Base-by-base conservation (phyloP, 2,113 vertebrate genomes). In the Hemicordylus capensis region DNA sequence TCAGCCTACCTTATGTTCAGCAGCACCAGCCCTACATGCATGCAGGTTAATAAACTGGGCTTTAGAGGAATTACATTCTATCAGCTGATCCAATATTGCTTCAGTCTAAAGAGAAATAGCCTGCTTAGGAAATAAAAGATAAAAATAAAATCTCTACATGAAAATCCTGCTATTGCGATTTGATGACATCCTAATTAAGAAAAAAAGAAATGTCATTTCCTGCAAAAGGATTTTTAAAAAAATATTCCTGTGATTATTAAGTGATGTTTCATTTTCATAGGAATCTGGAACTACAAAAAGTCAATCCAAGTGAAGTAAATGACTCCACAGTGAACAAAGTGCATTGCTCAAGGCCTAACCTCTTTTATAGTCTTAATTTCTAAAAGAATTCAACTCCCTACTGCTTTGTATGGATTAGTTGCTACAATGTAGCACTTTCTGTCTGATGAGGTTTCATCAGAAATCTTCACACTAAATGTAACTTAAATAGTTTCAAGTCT, bases 391-490 rank as follows among this genome's bases (percentile, higher is more conserved):
- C 80, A 6, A 22, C 56, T 39, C 61, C 24, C 75, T 44, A 8
- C 34, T 46, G 26, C 17, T 76, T 67, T 42, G 37, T 44, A 51
- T 72, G 84, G 76, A 44, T 84, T 54, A 54, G 61, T 9, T 84
- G 61, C 83, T 70, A 76, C 63, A 67, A 11, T 54, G 46, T 63
- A 67, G 24, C 17, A 20, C 66, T 84, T 74, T 84, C 61, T n/a
- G 34, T 84, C 46, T 76, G 73, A 84, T 66, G 61, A 42, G 46
- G 34, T 67, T 84, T 67, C 82, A 84, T 76, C 44, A 66, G 59
- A 66, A 84, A 76, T 67, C 81, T 84, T 84, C 61, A 76, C 82
- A 84, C 46, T 64, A 64, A 56, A 24, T 64, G 22, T 20, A 39
- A 22, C 63, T 0, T 44, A 39, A 17, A 83, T 83, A 59, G 14